Conservation (phyloP, 2,113 vertebrate genomes). For the Struthio camelus region DNA sequence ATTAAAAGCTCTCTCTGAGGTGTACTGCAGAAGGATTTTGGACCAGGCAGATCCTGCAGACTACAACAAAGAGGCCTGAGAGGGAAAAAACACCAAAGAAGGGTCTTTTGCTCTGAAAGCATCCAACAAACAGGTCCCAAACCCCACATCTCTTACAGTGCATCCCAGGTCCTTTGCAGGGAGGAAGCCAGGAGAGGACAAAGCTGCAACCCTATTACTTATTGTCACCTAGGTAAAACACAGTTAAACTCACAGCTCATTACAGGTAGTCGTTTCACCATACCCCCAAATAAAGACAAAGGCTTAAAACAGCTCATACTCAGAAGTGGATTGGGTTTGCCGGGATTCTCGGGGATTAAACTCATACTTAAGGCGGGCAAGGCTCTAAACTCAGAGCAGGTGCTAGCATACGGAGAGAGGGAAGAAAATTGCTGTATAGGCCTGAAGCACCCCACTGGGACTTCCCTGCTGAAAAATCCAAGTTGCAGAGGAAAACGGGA, state of each 20-base stretch:
- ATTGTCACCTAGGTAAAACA: background rate
- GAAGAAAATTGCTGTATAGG: background rate
- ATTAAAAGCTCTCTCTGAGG: background rate
- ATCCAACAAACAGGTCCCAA: background rate
- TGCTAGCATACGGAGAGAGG: background rate
- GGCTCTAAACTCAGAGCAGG: background rate
- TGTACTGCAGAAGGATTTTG: background rate
- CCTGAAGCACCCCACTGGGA: background rate
- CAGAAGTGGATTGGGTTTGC: background rate
- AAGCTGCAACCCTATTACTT: background rate
- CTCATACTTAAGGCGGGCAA: background rate
- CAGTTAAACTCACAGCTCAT: background rate
- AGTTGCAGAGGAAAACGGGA: background rate
- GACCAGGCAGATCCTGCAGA: background rate
- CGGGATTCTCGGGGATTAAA: background rate
- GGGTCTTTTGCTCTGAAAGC: background rate
- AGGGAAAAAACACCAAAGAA: background rate
- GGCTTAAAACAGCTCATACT: background rate
- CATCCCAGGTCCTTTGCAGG: background rate
- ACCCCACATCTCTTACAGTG: background rate
- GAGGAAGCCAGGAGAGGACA: background rate
- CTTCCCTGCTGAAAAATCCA: background rate
- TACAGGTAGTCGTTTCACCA: rapidly evolving
- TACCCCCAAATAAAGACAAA: background rate
- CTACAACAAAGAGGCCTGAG: background rate